Evolutionary conservation across 2,113 vertebrate species (phyloP), one percentile per base, ranked within the genome.

Genomic region (Synchiropus splendidus): DNA sequence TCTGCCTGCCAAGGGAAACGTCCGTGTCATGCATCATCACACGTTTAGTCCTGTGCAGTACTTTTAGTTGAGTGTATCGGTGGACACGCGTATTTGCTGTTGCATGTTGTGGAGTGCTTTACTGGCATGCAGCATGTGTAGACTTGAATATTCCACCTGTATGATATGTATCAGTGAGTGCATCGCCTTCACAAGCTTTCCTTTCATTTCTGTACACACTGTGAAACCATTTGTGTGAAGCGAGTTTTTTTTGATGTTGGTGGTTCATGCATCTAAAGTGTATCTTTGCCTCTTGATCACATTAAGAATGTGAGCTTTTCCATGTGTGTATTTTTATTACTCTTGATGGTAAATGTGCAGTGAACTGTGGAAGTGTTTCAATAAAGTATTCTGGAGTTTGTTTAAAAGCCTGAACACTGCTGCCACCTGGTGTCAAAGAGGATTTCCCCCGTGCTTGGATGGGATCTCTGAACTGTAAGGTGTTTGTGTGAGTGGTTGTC

Each of bases 361-460:
- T 59, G 16, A 10, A 41, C 18, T 69, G 55, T 77, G 55, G 61
- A 58, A n/a, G 67, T 82, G 77, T 69, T 74, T 70, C 53, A 53
- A 54, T 61, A 36, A 11, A 44, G 60, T 57, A 69, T 64, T 33
- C 72, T 51, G 44, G 66, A 72, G 64, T 74, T 63, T 38, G n/a
- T n/a, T n/a, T n/a, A n/a, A n/a, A n/a, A n/a, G n/a, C n/a, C n/a
- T n/a, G n/a, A n/a, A n/a, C n/a, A n/a, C n/a, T n/a, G n/a, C n/a
- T n/a, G n/a, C n/a, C n/a, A n/a, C n/a, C n/a, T n/a, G n/a, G n/a
- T n/a, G n/a, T n/a, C n/a, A n/a, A n/a, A n/a, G n/a, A n/a, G n/a
- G n/a, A n/a, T n/a, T n/a, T n/a, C n/a, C n/a, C n/a, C n/a, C n/a
- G n/a, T n/a, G n/a, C n/a, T n/a, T n/a, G n/a, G n/a, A n/a, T n/a